phyloP scores from a whole-genome alignment of 2,797 vertebrate genomes.

The Tragelaphus eurycerus region DNA sequence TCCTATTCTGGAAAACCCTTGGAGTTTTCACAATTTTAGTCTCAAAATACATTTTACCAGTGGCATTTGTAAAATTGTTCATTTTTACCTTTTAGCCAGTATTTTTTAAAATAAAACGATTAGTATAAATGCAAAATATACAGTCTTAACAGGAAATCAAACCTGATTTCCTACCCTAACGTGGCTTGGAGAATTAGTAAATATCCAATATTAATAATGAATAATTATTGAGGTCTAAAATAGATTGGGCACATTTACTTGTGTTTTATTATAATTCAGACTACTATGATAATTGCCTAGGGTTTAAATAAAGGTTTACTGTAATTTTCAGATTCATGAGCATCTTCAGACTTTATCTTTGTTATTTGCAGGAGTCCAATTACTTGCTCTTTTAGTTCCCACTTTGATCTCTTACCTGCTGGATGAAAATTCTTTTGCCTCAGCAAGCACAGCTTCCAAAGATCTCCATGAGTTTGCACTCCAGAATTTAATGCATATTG shows the following conservation, averaged over 20 bases:
- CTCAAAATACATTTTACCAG: neutral
- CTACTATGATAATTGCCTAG: neutral
- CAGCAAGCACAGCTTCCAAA: conserved; percentile 89
- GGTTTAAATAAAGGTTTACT: conserved; percentile 21
- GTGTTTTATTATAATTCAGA: neutral
- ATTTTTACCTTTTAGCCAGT: neutral
- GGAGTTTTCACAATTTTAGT: neutral
- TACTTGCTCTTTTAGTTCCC: conserved; percentile 96
- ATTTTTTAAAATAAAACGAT: neutral
- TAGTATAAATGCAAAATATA: neutral
- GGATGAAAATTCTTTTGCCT: conserved; percentile 93
- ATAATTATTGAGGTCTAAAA: neutral
- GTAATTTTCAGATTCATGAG: neutral
- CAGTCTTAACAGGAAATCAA: neutral
- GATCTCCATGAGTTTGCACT: conserved; percentile 97
- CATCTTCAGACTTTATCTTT: neutral
- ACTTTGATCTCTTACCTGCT: conserved; percentile 97
- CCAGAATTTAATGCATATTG: conserved; percentile 97
- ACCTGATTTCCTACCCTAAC: neutral
- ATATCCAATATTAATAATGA: neutral
- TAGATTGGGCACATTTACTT: neutral
- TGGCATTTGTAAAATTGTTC: neutral
- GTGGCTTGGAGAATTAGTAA: neutral
- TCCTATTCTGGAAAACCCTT: neutral
- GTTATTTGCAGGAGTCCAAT: conserved; percentile 89